phyloP scores from a whole-genome alignment of 2,888 invertebrate species.

The Sussaba pulchella region DNA sequence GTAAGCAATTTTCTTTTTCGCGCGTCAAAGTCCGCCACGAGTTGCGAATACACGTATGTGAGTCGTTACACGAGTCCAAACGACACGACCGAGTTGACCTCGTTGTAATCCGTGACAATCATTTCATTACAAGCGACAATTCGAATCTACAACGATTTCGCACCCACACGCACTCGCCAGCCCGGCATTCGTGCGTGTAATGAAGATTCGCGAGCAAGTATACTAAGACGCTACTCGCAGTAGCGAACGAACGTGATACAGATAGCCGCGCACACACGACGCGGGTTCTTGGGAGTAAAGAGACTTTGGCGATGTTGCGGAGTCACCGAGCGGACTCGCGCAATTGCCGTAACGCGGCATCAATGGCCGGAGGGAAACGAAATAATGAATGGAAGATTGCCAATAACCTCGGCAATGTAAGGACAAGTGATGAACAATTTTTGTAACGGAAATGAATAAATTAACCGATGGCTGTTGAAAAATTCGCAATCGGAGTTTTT shows the following conservation, averaged over 20 bases:
- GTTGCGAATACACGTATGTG: too few species aligned
- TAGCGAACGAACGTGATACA: background rate
- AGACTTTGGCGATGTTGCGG: background rate
- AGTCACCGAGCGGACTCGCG: background rate
- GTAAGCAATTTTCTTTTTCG: too few species aligned
- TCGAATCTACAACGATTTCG: constrained; percentile 58
- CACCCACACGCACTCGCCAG: constrained; percentile 12
- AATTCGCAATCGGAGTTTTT: too few species aligned
- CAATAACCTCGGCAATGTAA: constrained; percentile 4
- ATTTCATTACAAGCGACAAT: constrained; percentile 77
- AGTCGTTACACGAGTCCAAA: constrained; percentile 7
- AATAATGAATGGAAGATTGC: constrained; percentile 3
- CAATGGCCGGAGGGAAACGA: background rate
- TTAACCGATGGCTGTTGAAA: too few species aligned
- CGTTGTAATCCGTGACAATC: constrained; percentile 74
- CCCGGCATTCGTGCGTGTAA: background rate
- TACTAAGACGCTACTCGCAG: background rate
- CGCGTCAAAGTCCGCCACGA: too few species aligned
- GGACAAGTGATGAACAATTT: background rate
- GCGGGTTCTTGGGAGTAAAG: background rate
- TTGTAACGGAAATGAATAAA: background rate
- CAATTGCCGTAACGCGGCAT: constrained; percentile 21
- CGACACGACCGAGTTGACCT: constrained; percentile 70
- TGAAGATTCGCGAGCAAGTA: background rate
- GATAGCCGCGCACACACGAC: background rate